Conservation (phyloP, 2,797 vertebrate genomes). For the Muscicapa comitata region DNA sequence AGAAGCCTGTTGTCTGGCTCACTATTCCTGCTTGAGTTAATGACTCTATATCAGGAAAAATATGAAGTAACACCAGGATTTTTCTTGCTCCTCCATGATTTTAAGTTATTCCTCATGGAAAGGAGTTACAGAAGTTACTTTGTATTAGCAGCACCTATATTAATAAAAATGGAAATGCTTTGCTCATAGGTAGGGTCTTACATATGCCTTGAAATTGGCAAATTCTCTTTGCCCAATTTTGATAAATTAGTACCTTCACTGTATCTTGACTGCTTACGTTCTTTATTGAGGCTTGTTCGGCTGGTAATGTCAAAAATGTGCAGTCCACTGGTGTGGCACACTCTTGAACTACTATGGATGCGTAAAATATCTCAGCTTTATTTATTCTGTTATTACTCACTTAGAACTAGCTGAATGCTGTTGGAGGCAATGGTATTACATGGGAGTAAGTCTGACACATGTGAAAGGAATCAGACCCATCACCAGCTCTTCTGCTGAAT, state of each 20-base stretch:
- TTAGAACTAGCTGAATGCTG: neutral
- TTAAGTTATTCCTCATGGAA: neutral
- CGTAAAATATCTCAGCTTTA: neutral
- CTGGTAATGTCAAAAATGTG: neutral
- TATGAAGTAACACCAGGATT: neutral
- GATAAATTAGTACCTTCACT: neutral
- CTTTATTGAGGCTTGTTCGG: neutral
- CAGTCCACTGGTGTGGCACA: neutral
- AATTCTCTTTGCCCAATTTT: neutral
- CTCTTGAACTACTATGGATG: neutral
- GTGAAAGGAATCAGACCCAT: neutral
- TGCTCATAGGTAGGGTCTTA: neutral
- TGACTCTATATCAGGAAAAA: neutral
- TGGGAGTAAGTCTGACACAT: neutral
- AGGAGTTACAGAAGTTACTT: neutral
- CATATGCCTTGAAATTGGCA: neutral
- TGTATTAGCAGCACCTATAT: neutral
- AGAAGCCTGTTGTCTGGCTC: neutral
- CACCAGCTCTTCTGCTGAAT: neutral
- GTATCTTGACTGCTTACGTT: neutral
- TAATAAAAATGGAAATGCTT: neutral
- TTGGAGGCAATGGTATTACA: neutral
- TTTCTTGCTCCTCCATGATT: neutral
- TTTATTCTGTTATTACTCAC: neutral
- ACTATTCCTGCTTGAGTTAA: neutral